These are phyloP conservation scores for Tamandua tetradactyla DNA, from an alignment of 2,797 vertebrate species.

Conservation along the genomic window DNA sequence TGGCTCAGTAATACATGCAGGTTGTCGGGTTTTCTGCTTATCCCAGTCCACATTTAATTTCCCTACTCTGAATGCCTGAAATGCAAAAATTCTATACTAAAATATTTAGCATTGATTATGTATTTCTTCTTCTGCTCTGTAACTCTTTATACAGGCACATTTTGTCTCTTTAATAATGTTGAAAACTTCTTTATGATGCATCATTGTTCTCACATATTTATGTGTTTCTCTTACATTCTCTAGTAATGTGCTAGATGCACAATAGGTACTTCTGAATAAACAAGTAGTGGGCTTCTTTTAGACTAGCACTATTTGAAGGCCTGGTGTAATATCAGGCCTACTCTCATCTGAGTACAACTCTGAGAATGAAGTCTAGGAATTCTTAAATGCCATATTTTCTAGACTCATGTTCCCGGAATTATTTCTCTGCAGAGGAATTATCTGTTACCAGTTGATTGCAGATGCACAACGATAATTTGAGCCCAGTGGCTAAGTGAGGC, in stretches of 20 bases:
- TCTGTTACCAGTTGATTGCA: constrained; percentile 54
- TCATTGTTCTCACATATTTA: not conserved
- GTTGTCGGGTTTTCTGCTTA: not conserved
- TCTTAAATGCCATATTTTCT: constrained; percentile 57
- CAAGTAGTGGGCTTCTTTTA: not conserved
- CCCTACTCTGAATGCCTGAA: not conserved
- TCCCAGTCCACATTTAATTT: not conserved
- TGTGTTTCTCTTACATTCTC: not conserved
- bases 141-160: not conserved
- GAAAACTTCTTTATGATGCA: not conserved
- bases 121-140: not conserved
- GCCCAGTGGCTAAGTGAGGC: constrained; percentile 44
- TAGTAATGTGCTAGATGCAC: not conserved
- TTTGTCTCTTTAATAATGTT: not conserved
- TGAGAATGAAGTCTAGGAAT: not conserved
- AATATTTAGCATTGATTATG: not conserved
- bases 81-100: not conserved
- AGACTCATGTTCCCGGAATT: constrained; percentile 26
- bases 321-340: not conserved
- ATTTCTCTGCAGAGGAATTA: not conserved
- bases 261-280: not conserved
- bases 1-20: not conserved
- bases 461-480: constrained; percentile 64
- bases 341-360: not conserved
- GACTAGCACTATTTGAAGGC: not conserved